Conservation (phyloP, 2,888 invertebrate species). For the Xestia rhomboidea region DNA sequence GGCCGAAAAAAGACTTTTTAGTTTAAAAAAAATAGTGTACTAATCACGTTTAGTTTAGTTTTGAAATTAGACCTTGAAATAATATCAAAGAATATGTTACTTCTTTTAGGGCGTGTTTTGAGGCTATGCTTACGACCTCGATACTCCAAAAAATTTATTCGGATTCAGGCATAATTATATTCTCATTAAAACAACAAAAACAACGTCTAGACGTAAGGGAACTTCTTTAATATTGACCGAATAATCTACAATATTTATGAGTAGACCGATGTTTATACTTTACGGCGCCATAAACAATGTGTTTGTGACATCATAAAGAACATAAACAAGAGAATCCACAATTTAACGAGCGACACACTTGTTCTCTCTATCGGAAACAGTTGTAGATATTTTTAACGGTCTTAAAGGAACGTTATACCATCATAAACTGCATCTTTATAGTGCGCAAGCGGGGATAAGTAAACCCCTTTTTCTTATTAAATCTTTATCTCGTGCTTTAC, state of each 20-base stretch:
- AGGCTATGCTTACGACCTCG: background rate
- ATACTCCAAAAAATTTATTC: background rate
- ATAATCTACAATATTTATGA: constrained; percentile 27
- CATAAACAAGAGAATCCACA: constrained; percentile 32
- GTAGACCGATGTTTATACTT: constrained; percentile 28
- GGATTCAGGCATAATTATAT: background rate
- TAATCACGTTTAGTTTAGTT: background rate
- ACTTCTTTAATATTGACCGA: constrained; percentile 11
- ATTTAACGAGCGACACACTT: constrained; percentile 40
- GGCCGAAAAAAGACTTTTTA: no score
- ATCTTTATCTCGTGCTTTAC: background rate
- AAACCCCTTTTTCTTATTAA: fast-evolving
- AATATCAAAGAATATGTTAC: background rate
- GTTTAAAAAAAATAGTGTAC: background rate
- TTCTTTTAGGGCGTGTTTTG: background rate
- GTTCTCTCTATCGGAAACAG: constrained; percentile 30
- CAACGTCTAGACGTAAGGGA: constrained; percentile 9
- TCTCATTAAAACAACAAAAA: background rate
- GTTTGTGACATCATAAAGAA: constrained; percentile 24
- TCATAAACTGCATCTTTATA: background rate
- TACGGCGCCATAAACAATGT: constrained; percentile 30
- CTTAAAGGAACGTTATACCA: constrained; percentile 15
- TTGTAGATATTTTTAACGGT: constrained; percentile 36
- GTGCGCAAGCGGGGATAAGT: background rate
- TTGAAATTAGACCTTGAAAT: background rate